Evolutionary conservation across 2,113 vertebrate species (phyloP).

Genomic region (Steatornis caripensis): DNA sequence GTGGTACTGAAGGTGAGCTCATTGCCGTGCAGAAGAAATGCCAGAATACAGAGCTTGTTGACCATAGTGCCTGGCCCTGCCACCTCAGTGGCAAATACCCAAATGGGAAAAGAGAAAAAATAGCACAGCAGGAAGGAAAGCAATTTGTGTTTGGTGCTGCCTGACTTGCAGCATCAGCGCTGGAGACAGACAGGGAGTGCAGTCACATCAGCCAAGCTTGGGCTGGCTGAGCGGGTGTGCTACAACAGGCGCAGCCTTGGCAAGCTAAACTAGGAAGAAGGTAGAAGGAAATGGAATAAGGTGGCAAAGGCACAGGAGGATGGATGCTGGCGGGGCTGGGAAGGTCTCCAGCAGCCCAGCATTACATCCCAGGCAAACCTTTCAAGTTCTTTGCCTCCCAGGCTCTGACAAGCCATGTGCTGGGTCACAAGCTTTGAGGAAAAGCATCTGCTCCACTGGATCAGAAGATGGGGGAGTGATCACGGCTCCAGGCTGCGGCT

Average conservation of each 20-base stretch:
- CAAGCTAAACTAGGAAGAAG: not conserved
- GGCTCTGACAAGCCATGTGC: not conserved
- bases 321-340: not conserved
- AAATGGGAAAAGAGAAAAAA: not conserved
- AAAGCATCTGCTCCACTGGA: not conserved
- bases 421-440: not conserved
- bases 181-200: not conserved
- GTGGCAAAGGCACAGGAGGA: not conserved
- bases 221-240: not conserved
- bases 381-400: conserved; percentile 11
- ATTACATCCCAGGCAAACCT: not conserved
- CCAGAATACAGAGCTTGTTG: not conserved
- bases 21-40: not conserved
- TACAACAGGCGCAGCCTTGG: not conserved
- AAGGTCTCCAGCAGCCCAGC: not conserved
- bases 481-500: not conserved
- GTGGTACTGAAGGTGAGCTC: not conserved
- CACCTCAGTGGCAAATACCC: not conserved
- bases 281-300: not conserved
- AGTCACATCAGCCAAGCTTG: not conserved
- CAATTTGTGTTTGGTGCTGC: not conserved
- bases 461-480: not conserved
- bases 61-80: not conserved
- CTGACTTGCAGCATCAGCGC: not conserved
- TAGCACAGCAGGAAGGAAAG: not conserved